These are phyloP conservation scores for Mesorhabditis belari DNA, from an alignment of 2,888 invertebrate genomes.

Conservation along the genomic window DNA sequence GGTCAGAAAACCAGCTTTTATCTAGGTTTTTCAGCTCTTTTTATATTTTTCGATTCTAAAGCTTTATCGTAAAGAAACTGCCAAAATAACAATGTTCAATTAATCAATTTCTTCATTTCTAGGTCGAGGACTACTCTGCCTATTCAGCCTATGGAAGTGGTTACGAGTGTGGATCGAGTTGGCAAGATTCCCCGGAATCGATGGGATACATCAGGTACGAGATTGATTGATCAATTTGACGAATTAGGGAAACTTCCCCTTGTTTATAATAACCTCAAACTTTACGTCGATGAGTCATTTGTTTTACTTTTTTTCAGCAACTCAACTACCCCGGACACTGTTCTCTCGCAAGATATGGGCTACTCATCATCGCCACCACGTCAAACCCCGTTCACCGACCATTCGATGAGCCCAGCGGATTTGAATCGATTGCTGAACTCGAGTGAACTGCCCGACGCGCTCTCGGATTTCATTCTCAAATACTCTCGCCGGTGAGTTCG, in stretches of 20 bases:
- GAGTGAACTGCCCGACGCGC: constrained; percentile 45
- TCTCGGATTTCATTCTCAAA: constrained; percentile 51
- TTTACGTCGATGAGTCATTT: too few species aligned
- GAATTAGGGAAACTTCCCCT: not conserved
- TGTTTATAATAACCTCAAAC: not conserved
- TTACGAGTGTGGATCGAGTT: constrained; percentile 41
- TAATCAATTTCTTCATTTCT: too few species aligned
- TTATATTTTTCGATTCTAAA: too few species aligned
- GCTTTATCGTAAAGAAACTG: too few species aligned
- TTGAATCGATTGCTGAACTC: constrained; percentile 10
- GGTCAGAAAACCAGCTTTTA: too few species aligned
- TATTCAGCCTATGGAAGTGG: constrained; percentile 31
- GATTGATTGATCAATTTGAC: too few species aligned
- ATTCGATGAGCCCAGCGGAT: constrained; percentile 4
- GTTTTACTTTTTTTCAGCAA: constrained; percentile 10
- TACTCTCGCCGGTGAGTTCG: constrained; percentile 44
- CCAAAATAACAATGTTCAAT: too few species aligned
- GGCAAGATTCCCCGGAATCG: constrained; percentile 29
- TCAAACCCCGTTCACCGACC: constrained; percentile 7
- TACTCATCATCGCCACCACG: constrained; percentile 27
- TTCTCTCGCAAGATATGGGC: constrained; percentile 37
- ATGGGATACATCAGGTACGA: constrained; percentile 21
- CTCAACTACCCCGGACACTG: constrained; percentile 46
- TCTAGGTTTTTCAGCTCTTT: too few species aligned
- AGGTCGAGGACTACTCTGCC: constrained; percentile 24